Evolutionary conservation across 1,140 invertebrate species (phyloP).

Genomic region (Papilio polytes): DNA sequence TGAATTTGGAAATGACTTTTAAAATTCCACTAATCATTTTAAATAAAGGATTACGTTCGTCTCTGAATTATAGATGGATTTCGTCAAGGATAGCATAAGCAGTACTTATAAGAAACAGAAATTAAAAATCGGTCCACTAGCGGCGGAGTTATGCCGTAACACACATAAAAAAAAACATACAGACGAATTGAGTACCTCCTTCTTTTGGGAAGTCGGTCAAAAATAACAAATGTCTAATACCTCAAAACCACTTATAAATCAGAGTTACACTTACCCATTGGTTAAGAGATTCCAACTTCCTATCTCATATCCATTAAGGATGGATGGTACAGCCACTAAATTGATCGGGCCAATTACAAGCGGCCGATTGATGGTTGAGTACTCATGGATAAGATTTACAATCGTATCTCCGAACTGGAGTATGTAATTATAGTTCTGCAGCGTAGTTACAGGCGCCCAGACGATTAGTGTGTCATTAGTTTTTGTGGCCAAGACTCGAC

Average conservation of each 20-base stretch:
- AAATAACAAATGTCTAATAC: not conserved
- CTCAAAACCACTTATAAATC: not conserved
- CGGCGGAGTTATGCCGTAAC: too few relatives aligned
- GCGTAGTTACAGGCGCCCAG: slow-evolving; percentile 61
- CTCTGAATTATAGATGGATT: not conserved
- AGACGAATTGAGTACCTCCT: too few relatives aligned
- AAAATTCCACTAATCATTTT: too few relatives aligned
- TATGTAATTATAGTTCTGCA: slow-evolving; percentile 61
- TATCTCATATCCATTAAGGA: slow-evolving; percentile 39
- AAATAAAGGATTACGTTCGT: too few relatives aligned
- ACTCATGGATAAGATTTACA: slow-evolving; percentile 67
- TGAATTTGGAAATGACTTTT: too few relatives aligned
- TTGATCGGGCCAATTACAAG: slow-evolving; percentile 71
- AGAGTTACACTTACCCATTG: slow-evolving; percentile 29
- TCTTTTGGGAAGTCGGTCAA: too few relatives aligned
- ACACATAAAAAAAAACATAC: too few relatives aligned
- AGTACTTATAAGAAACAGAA: too few relatives aligned
- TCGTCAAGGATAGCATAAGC: too few relatives aligned
- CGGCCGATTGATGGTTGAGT: slow-evolving; percentile 57
- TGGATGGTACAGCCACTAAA: slow-evolving; percentile 65
- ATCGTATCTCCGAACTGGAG: slow-evolving; percentile 61
- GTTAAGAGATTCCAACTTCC: slow-evolving; percentile 39
- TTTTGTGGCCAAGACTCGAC: slow-evolving; percentile 45
- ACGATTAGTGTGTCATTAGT: slow-evolving; percentile 65
- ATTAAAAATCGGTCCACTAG: too few relatives aligned